Percentiles rank a stretch among this genome's conserved stretches.
Evolutionary conservation across 2,797 vertebrate species (phyloP).

Genomic region (Lutjanus campechanus): DNA sequence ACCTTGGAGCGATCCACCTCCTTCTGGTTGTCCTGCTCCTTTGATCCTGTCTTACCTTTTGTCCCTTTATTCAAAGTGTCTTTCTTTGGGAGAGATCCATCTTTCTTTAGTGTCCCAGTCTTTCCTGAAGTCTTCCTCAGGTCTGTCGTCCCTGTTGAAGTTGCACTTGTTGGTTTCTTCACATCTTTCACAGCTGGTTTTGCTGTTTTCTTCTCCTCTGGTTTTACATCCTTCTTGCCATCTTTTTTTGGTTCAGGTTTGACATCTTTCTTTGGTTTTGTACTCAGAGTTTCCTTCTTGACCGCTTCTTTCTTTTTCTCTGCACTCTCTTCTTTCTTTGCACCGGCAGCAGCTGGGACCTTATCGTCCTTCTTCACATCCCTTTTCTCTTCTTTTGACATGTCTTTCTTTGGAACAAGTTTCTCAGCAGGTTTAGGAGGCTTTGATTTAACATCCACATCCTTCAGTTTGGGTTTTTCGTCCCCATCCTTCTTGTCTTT

Average conservation of each 20-base stretch:
- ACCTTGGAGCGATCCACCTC: conserved; percentile 68
- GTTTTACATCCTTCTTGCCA: conserved; percentile 84
- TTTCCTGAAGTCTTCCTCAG: conserved; percentile 75
- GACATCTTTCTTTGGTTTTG: conserved; percentile 84
- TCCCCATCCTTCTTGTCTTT: conserved; percentile 80
- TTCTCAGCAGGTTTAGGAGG: conserved; percentile 80
- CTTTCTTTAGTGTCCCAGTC: conserved; percentile 79
- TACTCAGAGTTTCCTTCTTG: conserved; percentile 75
- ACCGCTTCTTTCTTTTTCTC: conserved; percentile 78
- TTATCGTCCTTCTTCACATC: conserved; percentile 84
- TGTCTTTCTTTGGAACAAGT: conserved; percentile 79
- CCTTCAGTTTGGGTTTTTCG: conserved; percentile 79
- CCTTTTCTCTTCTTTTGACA: conserved; percentile 76
- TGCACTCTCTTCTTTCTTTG: conserved; percentile 66
- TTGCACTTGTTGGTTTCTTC: conserved; percentile 63
- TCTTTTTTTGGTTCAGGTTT: conserved; percentile 82
- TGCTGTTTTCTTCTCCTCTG: conserved; percentile 73
- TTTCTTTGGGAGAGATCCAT: conserved; percentile 77
- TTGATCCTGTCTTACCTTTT: conserved; percentile 67
- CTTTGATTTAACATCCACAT: conserved; percentile 67
- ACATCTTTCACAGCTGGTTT: conserved; percentile 71
- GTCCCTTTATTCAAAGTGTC: conserved; percentile 73
- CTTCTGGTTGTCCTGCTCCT: conserved; percentile 59
- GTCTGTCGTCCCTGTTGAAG: conserved; percentile 53
- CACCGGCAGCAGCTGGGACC: not conserved